phyloP scores from a whole-genome alignment of 2,797 vertebrate species.

The Xenopus petersii region DNA sequence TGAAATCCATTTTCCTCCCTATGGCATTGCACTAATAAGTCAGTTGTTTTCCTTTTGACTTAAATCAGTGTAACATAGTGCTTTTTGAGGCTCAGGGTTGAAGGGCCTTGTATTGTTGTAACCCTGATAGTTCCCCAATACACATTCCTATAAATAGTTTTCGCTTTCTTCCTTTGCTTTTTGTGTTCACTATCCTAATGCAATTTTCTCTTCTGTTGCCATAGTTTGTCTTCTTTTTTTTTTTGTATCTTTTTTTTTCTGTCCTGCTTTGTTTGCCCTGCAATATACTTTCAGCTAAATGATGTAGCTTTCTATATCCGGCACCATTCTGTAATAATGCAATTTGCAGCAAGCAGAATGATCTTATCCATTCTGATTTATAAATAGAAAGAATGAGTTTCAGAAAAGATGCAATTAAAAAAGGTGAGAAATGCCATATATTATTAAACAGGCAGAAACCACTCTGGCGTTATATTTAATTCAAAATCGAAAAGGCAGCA shows the following conservation, averaged over 20 bases:
- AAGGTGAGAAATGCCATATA: slow-evolving; percentile 25
- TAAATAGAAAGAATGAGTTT: slow-evolving; percentile 24
- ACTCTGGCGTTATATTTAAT: slow-evolving; percentile 6
- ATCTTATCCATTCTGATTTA: slow-evolving; percentile 15
- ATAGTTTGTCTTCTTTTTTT: background rate
- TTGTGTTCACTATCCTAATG: too few species aligned
- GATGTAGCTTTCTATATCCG: slow-evolving; percentile 21
- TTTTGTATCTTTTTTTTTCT: background rate
- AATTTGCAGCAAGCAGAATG: background rate
- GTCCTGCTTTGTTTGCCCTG: slow-evolving; percentile 1
- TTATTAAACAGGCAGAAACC: slow-evolving; percentile 21
- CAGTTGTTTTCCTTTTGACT: too few species aligned
- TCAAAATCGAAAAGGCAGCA: slow-evolving; percentile 6
- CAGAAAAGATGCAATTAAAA: slow-evolving; percentile 23
- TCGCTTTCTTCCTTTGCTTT: too few species aligned
- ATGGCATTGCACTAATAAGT: too few species aligned
- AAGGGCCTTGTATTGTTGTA: too few species aligned
- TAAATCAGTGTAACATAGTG: too few species aligned
- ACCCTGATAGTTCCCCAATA: too few species aligned
- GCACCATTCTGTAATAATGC: slow-evolving; percentile 16
- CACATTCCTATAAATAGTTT: too few species aligned
- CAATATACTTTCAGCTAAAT: background rate
- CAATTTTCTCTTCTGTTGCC: too few species aligned
- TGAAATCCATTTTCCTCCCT: too few species aligned
- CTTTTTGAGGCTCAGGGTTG: too few species aligned